Evolutionary conservation across 35 echinoderm and acorn worm species (phyloP).

Genomic region (Ophioderma brevispina): DNA sequence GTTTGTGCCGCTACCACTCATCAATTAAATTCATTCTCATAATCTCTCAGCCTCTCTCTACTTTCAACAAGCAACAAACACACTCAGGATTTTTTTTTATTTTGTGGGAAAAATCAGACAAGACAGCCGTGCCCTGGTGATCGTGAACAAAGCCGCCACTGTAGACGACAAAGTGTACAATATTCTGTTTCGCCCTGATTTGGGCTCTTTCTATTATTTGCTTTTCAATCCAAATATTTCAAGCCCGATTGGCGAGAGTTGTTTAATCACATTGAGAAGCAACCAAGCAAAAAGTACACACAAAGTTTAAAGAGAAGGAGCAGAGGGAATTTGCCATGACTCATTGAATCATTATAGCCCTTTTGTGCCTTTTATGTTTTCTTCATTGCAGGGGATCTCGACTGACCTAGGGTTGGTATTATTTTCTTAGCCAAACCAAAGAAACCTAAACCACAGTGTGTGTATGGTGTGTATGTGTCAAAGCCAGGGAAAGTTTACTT

Average conservation of each 20-base stretch:
- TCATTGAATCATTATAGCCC: constrained; percentile 2
- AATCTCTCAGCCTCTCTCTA: neutral
- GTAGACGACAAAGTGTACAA: neutral
- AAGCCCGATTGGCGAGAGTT: neutral
- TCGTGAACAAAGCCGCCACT: neutral
- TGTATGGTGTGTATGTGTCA: neutral
- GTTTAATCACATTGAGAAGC: neutral
- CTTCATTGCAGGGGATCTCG: neutral
- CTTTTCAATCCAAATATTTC: constrained; percentile 15
- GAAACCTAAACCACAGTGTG: neutral
- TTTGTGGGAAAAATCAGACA: neutral
- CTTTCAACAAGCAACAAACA: neutral
- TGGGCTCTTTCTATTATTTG: neutral
- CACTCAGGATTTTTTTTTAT: neutral
- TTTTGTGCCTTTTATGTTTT: neutral
- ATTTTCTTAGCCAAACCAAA: neutral
- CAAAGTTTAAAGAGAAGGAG: neutral
- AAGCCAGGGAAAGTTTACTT: neutral
- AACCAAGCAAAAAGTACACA: neutral
- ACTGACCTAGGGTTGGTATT: neutral
- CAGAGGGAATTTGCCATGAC: neutral
- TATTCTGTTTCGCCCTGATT: neutral
- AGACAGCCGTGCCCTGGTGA: neutral
- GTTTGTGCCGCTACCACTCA: no score
- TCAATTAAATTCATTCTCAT: no score